A percentile compares a stretch with the other conserved stretches of the same genome.
Evolutionary conservation across 2,797 vertebrate genomes (phyloP).

Genomic region (Streptopelia turtur): DNA sequence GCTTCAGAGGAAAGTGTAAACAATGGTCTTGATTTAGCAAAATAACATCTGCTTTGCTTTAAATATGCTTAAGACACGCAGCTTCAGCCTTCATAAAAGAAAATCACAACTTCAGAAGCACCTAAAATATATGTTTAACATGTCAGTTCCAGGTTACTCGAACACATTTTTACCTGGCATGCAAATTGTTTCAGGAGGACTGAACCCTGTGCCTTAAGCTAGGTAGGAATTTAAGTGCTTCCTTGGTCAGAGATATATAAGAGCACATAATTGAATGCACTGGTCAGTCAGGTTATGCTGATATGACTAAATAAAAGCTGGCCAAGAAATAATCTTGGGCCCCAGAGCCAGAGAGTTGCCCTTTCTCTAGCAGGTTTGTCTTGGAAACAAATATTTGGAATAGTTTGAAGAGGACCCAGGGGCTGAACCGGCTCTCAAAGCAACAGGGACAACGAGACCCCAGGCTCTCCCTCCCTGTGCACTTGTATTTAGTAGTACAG

Average conservation of each 20-base stretch:
- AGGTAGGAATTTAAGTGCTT: not conserved
- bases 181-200: not conserved
- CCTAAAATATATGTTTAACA: not conserved
- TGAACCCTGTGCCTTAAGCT: not conserved
- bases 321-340: not conserved
- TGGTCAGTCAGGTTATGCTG: constrained; percentile 13
- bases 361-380: constrained; percentile 28
- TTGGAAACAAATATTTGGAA: constrained; percentile 54
- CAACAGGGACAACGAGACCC: fast-evolving
- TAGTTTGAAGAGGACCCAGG: not conserved
- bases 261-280: not conserved
- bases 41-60: constrained; percentile 46
- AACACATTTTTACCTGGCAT: not conserved
- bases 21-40: constrained; percentile 9
- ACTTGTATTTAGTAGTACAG: not conserved
- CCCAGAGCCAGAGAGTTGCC: not conserved
- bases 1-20: not conserved
- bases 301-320: not conserved
- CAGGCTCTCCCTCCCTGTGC: not conserved
- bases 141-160: not conserved
- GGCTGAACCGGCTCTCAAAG: not conserved
- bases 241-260: not conserved
- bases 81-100: not conserved
- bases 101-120: not conserved
- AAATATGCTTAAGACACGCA: not conserved